Percentiles rank a stretch among this genome's conserved stretches.
Conservation (phyloP, 1,140 invertebrate genomes). For the Aphelinus atriplicis region DNA sequence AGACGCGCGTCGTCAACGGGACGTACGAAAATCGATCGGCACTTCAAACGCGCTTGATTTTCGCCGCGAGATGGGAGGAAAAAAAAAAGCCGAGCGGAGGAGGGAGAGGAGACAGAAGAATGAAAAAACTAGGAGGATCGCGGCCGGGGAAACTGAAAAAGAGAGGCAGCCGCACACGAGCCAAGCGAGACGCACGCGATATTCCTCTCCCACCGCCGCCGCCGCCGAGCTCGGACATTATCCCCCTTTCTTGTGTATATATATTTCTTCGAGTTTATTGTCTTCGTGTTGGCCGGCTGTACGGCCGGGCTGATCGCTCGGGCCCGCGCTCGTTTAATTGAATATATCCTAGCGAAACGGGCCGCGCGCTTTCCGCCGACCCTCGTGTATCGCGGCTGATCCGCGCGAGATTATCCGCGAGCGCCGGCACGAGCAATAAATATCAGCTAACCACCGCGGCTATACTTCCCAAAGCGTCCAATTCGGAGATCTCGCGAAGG, state of each 20-base stretch:
- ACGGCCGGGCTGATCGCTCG: neutral
- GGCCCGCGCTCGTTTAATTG: constrained; percentile 16
- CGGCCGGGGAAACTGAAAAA: constrained; percentile 26
- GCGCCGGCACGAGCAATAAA: too few relatives aligned
- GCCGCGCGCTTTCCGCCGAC: too few relatives aligned
- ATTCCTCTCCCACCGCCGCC: neutral
- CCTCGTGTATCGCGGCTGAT: too few relatives aligned
- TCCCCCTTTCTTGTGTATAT: too few relatives aligned
- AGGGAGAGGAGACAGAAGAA: neutral
- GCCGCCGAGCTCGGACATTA: too few relatives aligned
- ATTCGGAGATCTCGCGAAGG: too few relatives aligned
- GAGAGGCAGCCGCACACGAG: constrained; percentile 41
- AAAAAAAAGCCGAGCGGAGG: constrained; percentile 11
- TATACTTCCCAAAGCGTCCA: too few relatives aligned
- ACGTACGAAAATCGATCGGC: constrained; percentile 29
- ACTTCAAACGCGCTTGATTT: constrained; percentile 1
- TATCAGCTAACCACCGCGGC: too few relatives aligned
- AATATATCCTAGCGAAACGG: constrained; percentile 1
- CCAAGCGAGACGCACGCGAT: constrained; percentile 56
- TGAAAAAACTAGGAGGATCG: too few relatives aligned
- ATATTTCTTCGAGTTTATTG: constrained; percentile 33
- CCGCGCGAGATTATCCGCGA: too few relatives aligned
- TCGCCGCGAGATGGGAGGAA: neutral
- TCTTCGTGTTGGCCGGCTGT: constrained; percentile 15
- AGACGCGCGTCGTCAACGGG: neutral